Conservation (phyloP, 2,113 vertebrate genomes). For the Craseonycteris thonglongyai region DNA sequence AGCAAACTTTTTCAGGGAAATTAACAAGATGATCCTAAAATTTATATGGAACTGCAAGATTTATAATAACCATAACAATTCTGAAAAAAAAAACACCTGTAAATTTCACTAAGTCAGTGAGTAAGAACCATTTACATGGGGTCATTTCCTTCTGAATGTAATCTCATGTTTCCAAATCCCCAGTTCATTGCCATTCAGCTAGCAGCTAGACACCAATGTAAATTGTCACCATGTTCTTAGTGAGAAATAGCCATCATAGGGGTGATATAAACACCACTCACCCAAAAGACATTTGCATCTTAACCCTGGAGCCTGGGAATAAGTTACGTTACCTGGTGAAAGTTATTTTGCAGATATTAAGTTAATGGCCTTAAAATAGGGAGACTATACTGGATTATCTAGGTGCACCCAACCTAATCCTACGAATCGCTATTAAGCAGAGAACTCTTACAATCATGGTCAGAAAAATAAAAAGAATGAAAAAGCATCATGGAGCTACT, state of each 20-base stretch:
- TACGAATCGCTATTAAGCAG: not conserved
- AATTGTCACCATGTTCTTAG: not conserved
- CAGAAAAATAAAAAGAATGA: not conserved
- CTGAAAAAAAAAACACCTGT: not conserved
- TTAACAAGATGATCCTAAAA: not conserved
- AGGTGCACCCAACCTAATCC: not conserved
- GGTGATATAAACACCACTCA: not conserved
- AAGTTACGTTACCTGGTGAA: not conserved
- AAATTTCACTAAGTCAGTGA: not conserved
- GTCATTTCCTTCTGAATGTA: not conserved
- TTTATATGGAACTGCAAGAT: not conserved
- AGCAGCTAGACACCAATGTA: not conserved
- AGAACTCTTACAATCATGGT: not conserved
- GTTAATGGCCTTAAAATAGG: not conserved
- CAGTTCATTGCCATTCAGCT: not conserved
- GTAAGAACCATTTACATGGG: not conserved
- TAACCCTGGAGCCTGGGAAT: not conserved
- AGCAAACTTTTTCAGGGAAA: not conserved
- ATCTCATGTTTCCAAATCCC: not conserved
- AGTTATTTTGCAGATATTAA: not conserved
- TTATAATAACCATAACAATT: not conserved
- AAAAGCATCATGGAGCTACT: not conserved
- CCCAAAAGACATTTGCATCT: not conserved
- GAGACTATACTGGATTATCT: not conserved
- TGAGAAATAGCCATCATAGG: not conserved